Evolutionary conservation across 2,888 invertebrate species (phyloP), one percentile per base, ranked within the genome.

Genomic region (Lepidocyrtinus sp.): DNA sequence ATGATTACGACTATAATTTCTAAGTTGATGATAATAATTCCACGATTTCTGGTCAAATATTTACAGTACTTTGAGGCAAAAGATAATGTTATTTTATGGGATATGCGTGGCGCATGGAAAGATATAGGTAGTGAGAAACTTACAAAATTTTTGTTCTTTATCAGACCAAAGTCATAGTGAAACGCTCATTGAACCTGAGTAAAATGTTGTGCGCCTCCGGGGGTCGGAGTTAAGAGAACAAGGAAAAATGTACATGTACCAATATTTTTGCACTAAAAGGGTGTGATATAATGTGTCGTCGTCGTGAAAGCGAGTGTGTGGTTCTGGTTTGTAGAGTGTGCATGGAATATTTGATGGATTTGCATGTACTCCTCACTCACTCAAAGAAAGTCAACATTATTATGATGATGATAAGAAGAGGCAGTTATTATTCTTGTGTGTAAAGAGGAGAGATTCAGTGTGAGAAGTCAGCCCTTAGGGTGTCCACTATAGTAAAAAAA

Each of bases 231-330:
- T 64, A 26, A 12, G 36, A 65, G 26, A 24, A 55, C 67, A 77
- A 61, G 77, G 72, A 76, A 76, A 76, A 65, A 22, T 70, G 75
- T 77, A 64, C 69, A 69, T 69, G 71, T 70, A 71, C 50, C 50
- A 50, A 50, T 50, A 70, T 73, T 79, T 81, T 81, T 72, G 76
- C 81, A 72, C 65, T 81, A 75, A 81, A 75, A 76, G 76, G 81
- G 81, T 76, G 81, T 81, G 81, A 81, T 81, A n/a, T n/a, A 81
- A 81, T 81, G 75, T 77, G 77, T 77, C 76, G 71, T 76, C 77
- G 77, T 77, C 50, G 77, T 77, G 77, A 77, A 77, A 77, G 26
- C 36, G 25, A 19, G 64, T 50, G 67, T 68, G 50, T 67, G 78
- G 62, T 50, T 50, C 50, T n/a, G 50, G 50, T 50, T 50, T 36